Evolutionary conservation across 2,797 vertebrate genomes (phyloP), one percentile per base, ranked within the genome.

Genomic region (Coregonus ussuriensis): DNA sequence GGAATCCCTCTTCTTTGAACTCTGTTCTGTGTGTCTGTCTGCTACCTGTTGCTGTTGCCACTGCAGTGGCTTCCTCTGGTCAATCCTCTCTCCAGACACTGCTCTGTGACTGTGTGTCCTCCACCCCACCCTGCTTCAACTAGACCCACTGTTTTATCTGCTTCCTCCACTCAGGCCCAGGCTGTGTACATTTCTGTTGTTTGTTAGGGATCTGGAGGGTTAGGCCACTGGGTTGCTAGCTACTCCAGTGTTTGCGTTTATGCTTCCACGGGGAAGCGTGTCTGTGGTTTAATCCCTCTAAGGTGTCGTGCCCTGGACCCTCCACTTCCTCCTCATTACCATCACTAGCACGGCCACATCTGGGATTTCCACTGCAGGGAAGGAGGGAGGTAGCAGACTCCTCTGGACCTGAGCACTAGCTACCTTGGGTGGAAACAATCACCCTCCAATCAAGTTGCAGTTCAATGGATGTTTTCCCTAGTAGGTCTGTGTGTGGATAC

Each of bases 11-110:
- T 25, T 16, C 52, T 72, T 56, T 72, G 71, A 72, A 72, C 53
- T 18, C 52, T 53, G 14, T 6, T n/a, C 71, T 16, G 21, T 53
- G 47, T 47, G 18, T 71, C 18, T 29, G 25, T 72, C 21, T 33
- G 68, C 52, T 72, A 18, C 52, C 52, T 72, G 68, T 70, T 47
- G 16, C 68, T 67, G 4, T 67, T 67, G 66, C 66, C 66, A 67
- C 66, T 67, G 66, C 31, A 67, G 65, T 14, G 13, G 11, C 21
- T 67, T 67, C 31, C 65, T 35, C 65, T 15, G 65, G 65, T 67
- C 65, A 35, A 16, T 9, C 65, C 65, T 16, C 29, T 33, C 31
- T 35, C 29, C 31, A 67, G 65, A 63, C 21, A 25, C 21, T 3
- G 7, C 21, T 63, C 59, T 33, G 31, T 14, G 11, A 6, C 4